Evolutionary conservation across 2,113 vertebrate species (phyloP).

Genomic region (Aptenodytes forsteri): DNA sequence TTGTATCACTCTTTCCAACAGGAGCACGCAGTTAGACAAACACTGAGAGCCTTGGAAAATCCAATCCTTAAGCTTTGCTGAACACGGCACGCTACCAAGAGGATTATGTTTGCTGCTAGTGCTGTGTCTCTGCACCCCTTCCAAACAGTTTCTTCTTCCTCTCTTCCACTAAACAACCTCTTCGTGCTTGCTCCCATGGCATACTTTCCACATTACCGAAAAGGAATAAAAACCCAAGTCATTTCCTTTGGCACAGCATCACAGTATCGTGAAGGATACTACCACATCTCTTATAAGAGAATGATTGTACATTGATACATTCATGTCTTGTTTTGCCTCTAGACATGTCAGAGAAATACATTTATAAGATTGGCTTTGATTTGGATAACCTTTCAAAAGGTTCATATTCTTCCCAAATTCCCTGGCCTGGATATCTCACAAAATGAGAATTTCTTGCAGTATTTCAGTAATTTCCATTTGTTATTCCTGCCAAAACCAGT

Average conservation of each 20-base stretch:
- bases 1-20: not conserved
- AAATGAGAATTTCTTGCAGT: not conserved
- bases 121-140: not conserved
- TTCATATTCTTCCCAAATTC: not conserved
- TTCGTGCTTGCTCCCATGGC: not conserved
- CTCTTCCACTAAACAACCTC: not conserved
- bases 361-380: not conserved
- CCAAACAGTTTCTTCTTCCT: not conserved
- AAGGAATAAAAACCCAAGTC: constrained; percentile 24
- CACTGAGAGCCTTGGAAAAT: not conserved
- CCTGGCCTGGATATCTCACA: not conserved
- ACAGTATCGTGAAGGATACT: not conserved
- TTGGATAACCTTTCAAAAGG: not conserved
- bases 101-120: not conserved
- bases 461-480: not conserved
- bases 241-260: constrained; percentile 15
- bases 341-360: not conserved
- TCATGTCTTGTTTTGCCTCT: not conserved
- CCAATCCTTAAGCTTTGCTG: not conserved
- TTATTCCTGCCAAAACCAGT: not conserved
- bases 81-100: not conserved
- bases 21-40: not conserved
- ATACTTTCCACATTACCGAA: constrained; percentile 48
- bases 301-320: not conserved
- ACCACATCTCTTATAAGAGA: not conserved